Conservation (phyloP, 2,888 invertebrate species). For the Piscicola geometra region DNA sequence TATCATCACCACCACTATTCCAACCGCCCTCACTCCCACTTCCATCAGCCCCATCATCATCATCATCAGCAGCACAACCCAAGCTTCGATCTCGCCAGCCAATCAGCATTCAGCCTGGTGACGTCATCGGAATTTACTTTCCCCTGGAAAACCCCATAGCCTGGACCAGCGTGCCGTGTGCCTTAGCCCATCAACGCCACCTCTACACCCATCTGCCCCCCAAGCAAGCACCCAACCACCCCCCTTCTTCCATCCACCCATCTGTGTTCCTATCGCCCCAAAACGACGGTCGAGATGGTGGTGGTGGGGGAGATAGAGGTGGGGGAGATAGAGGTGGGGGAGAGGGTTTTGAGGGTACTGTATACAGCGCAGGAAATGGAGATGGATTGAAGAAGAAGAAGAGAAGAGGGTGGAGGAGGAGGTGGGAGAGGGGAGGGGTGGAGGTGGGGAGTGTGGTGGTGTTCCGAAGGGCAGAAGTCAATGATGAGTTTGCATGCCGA, state of each 20-base stretch:
- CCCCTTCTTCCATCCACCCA: conserved; percentile 20
- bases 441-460: background rate
- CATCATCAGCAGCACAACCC: background rate
- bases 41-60: no score
- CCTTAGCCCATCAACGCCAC: conserved; percentile 37
- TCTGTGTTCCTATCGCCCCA: background rate
- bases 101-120: conserved; percentile 39
- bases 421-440: background rate
- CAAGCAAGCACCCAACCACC: background rate
- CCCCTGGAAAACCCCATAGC: conserved; percentile 42
- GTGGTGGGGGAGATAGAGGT: no score
- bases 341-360: no score
- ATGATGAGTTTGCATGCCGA: conserved; percentile 37
- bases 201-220: conserved; percentile 17
- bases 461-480: background rate
- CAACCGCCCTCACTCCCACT: no score
- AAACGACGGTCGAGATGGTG: no score
- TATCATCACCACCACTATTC: no score
- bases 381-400: background rate
- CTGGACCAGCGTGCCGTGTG: conserved; percentile 43
- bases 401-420: background rate
- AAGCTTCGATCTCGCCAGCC: background rate
- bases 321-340: no score
- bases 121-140: conserved; percentile 44
- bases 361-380: no score